Base-by-base conservation (phyloP, 2,113 vertebrate genomes). In the Poeciliopsis prolifica region DNA sequence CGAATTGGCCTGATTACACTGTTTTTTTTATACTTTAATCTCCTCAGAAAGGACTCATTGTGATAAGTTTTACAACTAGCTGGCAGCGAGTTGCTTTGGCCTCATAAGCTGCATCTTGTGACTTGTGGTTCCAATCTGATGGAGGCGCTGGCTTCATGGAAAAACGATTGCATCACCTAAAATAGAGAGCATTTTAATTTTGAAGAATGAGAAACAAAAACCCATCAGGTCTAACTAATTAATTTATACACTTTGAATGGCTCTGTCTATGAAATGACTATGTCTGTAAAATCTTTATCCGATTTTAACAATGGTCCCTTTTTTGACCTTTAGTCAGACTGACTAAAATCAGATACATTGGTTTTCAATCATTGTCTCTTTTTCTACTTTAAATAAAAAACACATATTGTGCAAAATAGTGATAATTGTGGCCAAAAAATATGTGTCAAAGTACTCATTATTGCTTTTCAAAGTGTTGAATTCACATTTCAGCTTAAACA, bases 41-140 rank as follows among this genome's bases (percentile, higher is more conserved):
- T 65, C 35, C 11, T 84, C 73, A 91, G 84, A 94, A 93, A 88
- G 73, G 78, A 85, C n/a, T 74, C 82, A 90, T 93, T 93, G 92
- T 94, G 91, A 81, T 65, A 70, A 4, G 3, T 82, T 79, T 84
- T 86, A 86, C 84, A 80, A 79, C 86, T 83, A 24, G 66, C 84
- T 80, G 82, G 79, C 82, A 60, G 61, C 72, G 69, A 31, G 64
- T 61, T 61, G 65, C 35, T 28, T 68, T 67, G 42, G 80, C 71
- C 77, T 75, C 87, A 91, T 93, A 87, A 93, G 88, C 86, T 67
- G 24, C 42, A 86, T 91, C 93, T 92, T 94, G 87, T 94, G 93
- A 94, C 91, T 86, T 65, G 6, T 79, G 81, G 72, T 79, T 65
- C 14, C 44, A 72, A 66, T 85, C 69, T 80, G 80, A 82, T 67